Base-by-base conservation (phyloP, 2,888 invertebrate species). In the Margaritifera margaritifera region DNA sequence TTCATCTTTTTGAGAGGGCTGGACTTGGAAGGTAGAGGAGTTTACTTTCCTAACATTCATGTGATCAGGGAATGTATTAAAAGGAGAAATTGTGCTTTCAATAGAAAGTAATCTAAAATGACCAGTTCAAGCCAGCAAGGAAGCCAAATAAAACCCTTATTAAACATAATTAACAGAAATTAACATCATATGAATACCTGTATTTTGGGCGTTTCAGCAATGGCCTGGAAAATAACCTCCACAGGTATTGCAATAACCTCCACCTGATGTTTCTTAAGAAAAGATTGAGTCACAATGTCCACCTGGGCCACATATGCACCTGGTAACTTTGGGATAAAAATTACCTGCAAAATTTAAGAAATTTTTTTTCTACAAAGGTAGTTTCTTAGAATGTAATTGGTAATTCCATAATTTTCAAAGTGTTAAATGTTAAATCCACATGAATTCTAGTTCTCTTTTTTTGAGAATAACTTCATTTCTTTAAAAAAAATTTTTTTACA, bases 241-340 rank as follows among this genome's bases (percentile, higher is more conserved):
- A 79, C 76, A 0, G 81, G 82, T 11, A 81, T 71, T 15, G 67
- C 68, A n/a, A 74, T 66, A 25, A 64, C 59, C 2, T 69, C 67
- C 3, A 62, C 64, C 5, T 73, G 75, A 27, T 74, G 67, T 18
- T 72, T 71, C 55, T 75, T 75, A n/a, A 73, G 68, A 58, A 81
- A 79, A 6, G 79, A 73, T 31, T 78, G 76, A 8, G 80, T 78
- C 27, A 69, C 74, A 25, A 86, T 71, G 27, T 80, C 71, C n/a
- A 87, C 64, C 60, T 83, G 78, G 0, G 81, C 85, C 8, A 84
- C 79, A 66, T 84, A 85, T 5, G 80, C 81, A 11, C 87, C 87
- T 8, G 83, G 69, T 53, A 72, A 58, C 62, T 82, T 82, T 8
- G 86, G 86, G 27, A 84, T 69, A 72, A 87, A 87, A 50, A 85